phyloP scores from a whole-genome alignment of 2,113 vertebrate genomes.

The Tamias sibiricus region DNA sequence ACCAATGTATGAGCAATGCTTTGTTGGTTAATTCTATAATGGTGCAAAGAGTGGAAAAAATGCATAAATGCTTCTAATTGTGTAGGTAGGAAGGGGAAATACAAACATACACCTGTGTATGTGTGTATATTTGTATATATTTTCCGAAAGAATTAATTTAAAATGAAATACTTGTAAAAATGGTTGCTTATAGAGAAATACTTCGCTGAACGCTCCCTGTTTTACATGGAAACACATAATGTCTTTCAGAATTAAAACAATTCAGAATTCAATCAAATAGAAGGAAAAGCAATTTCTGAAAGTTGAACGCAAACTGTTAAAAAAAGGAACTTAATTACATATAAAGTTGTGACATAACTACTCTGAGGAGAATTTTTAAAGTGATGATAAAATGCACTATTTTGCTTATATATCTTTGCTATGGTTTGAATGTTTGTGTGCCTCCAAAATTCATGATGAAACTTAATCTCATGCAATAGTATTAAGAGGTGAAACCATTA shows the following conservation, averaged over 20 bases:
- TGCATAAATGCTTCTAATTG: background rate
- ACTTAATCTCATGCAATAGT: background rate
- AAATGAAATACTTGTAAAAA: slow-evolving; percentile 8
- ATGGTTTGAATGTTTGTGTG: too few relatives aligned
- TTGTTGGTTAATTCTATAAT: background rate
- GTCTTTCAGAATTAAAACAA: background rate
- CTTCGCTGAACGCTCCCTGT: background rate
- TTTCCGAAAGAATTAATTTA: background rate
- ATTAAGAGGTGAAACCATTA: background rate
- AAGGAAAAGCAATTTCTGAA: slow-evolving; percentile 24
- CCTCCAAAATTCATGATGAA: background rate
- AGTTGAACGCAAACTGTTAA: background rate
- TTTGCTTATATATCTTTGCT: background rate
- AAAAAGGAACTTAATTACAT: background rate
- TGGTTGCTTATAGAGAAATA: background rate
- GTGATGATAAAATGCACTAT: background rate
- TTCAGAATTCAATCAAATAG: slow-evolving; percentile 34
- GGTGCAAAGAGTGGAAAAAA: background rate
- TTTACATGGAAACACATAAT: background rate
- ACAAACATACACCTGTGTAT: background rate
- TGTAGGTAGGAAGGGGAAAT: background rate
- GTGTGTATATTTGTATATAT: background rate
- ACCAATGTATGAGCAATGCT: background rate
- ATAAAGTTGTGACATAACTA: background rate
- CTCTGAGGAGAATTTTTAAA: background rate